phyloP scores from a whole-genome alignment of 2,113 vertebrate genomes.

The Budorcas taxicolor region DNA sequence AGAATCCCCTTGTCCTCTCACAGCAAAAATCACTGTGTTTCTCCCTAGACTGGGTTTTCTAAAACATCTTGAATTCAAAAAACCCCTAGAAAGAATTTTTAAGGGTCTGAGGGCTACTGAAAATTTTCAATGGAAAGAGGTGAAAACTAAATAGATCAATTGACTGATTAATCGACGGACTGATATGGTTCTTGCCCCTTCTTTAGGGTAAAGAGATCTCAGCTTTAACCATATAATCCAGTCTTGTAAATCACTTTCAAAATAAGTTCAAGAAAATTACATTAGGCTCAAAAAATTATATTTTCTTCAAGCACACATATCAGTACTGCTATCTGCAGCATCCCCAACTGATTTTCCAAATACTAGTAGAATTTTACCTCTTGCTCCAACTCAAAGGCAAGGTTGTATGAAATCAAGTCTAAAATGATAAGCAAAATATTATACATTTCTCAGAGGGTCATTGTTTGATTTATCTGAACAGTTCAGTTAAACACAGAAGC shows the following conservation, averaged over 20 bases:
- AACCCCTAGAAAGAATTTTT: not conserved
- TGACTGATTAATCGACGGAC: not conserved
- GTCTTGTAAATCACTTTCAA: constrained; percentile 29
- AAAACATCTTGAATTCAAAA: constrained; percentile 18
- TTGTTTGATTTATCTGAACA: constrained; percentile 32
- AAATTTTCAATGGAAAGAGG: not conserved
- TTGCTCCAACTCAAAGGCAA: not conserved
- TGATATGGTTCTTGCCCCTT: not conserved
- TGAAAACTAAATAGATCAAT: not conserved
- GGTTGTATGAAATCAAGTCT: not conserved
- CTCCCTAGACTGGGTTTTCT: not conserved
- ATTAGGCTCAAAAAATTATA: not conserved
- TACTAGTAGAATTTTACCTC: not conserved
- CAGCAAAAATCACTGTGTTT: not conserved
- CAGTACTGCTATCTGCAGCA: not conserved
- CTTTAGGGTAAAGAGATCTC: not conserved
- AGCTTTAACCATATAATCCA: not conserved
- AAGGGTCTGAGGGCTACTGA: not conserved
- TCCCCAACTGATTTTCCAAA: not conserved
- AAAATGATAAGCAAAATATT: constrained; percentile 32
- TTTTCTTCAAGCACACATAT: not conserved
- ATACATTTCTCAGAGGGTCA: not conserved
- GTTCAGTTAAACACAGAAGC: not conserved
- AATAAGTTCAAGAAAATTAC: not conserved
- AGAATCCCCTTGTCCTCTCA: not conserved